A percentile compares a stretch with the other conserved stretches of the same genome.
phyloP scores from a whole-genome alignment of 2,888 invertebrate genomes.

The Glaucopsyche alexis region DNA sequence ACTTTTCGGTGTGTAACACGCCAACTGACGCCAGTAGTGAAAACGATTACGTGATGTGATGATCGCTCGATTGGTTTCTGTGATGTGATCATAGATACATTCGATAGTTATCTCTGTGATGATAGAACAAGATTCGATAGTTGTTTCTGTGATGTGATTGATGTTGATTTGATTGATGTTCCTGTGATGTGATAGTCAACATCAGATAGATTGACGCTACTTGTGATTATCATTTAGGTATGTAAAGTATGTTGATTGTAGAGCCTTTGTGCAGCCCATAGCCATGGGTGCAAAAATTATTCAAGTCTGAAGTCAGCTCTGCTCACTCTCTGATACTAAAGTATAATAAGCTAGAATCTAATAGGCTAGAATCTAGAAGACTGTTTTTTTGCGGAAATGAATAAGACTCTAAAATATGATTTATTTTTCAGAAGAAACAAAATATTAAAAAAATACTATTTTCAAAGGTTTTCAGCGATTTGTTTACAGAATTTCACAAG shows the following conservation, averaged over 20 bases:
- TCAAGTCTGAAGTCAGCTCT: too few relatives aligned
- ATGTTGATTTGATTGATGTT: background rate
- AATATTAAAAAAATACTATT: too few relatives aligned
- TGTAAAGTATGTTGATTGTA: background rate
- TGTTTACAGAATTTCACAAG: too few relatives aligned
- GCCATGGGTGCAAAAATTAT: too few relatives aligned
- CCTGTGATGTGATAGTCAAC: conserved; percentile 10
- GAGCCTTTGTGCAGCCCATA: too few relatives aligned
- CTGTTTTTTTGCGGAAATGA: too few relatives aligned
- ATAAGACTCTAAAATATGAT: too few relatives aligned
- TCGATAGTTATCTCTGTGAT: background rate
- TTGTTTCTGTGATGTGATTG: conserved; percentile 6
- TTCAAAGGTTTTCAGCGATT: too few relatives aligned
- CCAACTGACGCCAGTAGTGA: conserved; percentile 17
- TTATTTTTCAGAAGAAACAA: too few relatives aligned
- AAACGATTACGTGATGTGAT: conserved; percentile 25
- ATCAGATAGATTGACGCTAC: background rate
- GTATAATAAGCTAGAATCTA: too few relatives aligned
- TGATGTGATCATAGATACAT: conserved; percentile 15
- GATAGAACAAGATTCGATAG: background rate
- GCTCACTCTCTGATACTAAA: too few relatives aligned
- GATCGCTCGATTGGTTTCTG: conserved; percentile 16
- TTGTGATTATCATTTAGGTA: background rate
- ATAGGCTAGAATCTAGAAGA: too few relatives aligned
- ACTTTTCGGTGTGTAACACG: conserved; percentile 34